Percentiles rank a stretch among this genome's conserved stretches.
Evolutionary conservation across 1,140 invertebrate species (phyloP).

Genomic region (Drosophila persimilis): DNA sequence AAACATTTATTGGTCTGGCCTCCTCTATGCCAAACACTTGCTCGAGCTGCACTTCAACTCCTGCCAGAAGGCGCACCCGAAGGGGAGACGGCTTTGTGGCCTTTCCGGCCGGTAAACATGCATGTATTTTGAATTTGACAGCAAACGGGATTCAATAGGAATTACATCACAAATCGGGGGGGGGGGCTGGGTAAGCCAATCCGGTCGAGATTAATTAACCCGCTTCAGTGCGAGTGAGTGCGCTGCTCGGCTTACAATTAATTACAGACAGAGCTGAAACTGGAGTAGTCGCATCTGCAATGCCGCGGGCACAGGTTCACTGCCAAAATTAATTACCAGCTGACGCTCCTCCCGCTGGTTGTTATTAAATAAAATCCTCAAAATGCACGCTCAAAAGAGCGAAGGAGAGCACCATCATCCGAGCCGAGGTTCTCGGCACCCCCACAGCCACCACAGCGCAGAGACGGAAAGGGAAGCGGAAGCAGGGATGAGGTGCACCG

Average conservation of each 20-base stretch:
- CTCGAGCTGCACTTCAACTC: conserved; percentile 48
- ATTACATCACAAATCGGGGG: conserved; percentile 18
- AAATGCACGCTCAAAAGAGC: conserved; percentile 40
- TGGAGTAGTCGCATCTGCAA: conserved; percentile 35
- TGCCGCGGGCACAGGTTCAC: conserved; percentile 58
- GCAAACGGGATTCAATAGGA: conserved; percentile 25
- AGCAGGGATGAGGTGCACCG: not conserved
- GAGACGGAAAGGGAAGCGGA: conserved; percentile 12
- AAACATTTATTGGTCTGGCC: conserved; percentile 73
- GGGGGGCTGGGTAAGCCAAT: conserved; percentile 12
- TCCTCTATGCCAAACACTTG: conserved; percentile 49
- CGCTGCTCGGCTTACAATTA: conserved; percentile 75
- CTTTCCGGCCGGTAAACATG: conserved; percentile 14
- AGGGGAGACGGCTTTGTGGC: conserved; percentile 1
- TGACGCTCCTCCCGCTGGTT: conserved; percentile 59
- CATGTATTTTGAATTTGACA: conserved; percentile 42
- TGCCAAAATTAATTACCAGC: conserved; percentile 80
- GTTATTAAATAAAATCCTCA: conserved; percentile 77
- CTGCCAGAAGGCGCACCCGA: conserved; percentile 34
- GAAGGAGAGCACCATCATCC: conserved; percentile 30
- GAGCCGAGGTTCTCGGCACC: conserved; percentile 27
- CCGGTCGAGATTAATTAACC: conserved; percentile 78
- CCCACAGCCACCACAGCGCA: conserved; percentile 45
- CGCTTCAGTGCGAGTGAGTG: conserved; percentile 69
- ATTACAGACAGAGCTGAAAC: conserved; percentile 67